Base-by-base conservation (phyloP, 30 jellyfish, hydroid and myxozoan species). In the Aurelia aurita complex sp. Pacific region DNA sequence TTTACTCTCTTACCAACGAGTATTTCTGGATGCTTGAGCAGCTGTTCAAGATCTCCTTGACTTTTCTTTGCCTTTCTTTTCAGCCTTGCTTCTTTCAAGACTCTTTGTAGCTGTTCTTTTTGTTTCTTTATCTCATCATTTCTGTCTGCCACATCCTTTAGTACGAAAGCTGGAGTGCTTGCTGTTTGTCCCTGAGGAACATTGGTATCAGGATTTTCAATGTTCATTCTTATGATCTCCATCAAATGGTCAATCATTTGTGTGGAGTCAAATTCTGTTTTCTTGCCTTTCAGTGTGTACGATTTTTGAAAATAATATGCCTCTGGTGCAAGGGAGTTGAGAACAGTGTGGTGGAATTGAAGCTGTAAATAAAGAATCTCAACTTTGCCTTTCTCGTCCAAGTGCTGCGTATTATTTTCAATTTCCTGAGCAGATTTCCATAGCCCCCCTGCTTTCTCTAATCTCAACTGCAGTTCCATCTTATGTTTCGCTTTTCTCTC, bases 321-420 rank as follows among this genome's bases (percentile, higher is more conserved):
- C 55, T 67, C 55, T 38, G 52, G 77, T 23, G 77, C 77, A 52
- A 4, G 52, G 52, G 77, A 23, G 55, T 67, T 67, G 52, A 67
- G 77, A 67, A 67, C 77, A n/a, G 18, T 38, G 55, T 67, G 77
- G 77, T 67, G 77, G 52, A 67, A 67, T 67, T 67, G 77, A 23
- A 67, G 77, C 36, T 67, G 77, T 23, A 23, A 23, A 67, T 67
- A 67, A 1, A 67, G 77, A 67, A 67, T 17, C 52, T 67, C 77
- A 7, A 67, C 18, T 67, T 67, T 67, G 52, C 55, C 55, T 38
- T 67, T 67, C 52, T 67, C 77, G 10, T 67, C 77, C 55, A 23
- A 23, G 17, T 23, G 55, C 55, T 67, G 19, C 3, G 43, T 73
- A 3, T 6, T 23, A 67, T 67, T 67, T 67, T 73, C 83, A 6